phyloP scores from a whole-genome alignment of 2,113 vertebrate genomes.

The Larimichthys polyactis region DNA sequence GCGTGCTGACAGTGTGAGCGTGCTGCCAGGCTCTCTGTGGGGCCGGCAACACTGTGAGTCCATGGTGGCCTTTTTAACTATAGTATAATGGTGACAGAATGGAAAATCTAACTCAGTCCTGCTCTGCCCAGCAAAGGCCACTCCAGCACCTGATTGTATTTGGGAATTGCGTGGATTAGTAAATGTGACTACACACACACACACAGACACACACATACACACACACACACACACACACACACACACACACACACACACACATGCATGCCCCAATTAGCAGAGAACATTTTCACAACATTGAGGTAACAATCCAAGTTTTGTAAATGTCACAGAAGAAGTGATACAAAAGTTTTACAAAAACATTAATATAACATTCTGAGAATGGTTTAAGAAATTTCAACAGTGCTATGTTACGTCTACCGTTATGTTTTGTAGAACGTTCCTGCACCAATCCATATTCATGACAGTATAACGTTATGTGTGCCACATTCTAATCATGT shows the following conservation, averaged over 20 bases:
- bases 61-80: neutral
- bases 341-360: neutral
- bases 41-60: neutral
- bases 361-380: too few species aligned
- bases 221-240: too few species aligned
- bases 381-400: too few species aligned
- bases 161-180: neutral
- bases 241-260: too few species aligned
- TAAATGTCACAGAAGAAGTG: neutral
- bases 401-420: too few species aligned
- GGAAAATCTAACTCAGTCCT: neutral
- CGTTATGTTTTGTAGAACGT: too few species aligned
- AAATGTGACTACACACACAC: neutral
- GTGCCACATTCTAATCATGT: too few species aligned
- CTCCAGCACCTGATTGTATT: neutral
- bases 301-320: neutral
- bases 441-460: too few species aligned
- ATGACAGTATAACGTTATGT: too few species aligned
- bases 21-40: conserved; percentile 11
- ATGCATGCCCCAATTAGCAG: neutral
- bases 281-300: too few species aligned
- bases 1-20: neutral
- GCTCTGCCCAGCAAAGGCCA: neutral
- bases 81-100: conserved; percentile 1
- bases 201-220: neutral